Evolutionary conservation across 2,888 invertebrate genomes (phyloP), one percentile per base, ranked within the genome.

Genomic region (Lycocerus yunnanus): DNA sequence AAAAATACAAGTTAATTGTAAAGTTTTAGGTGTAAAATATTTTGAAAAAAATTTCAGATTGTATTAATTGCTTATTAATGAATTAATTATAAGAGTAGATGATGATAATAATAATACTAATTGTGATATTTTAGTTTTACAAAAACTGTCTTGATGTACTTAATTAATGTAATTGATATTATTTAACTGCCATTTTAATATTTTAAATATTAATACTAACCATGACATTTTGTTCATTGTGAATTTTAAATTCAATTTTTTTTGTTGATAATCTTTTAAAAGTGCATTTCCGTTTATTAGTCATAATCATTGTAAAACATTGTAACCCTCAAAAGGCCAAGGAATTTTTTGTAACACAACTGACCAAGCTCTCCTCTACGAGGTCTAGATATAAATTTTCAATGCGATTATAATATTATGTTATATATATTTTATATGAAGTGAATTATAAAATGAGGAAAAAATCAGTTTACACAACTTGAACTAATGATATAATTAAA

Each of bases 121-220:
- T 71, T 75, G 75, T 75, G 75, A 75, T 75, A 75, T 71, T 75
- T 75, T 72, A 66, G 27, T 69, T 72, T 69, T 72, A 61, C 24
- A 61, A 15, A 61, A 61, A 61, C 61, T 61, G 60, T 60, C 15
- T 61, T 61, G 27, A 43, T 43, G 27, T 43, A 43, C 27, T 43
- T 43, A 43, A 43, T 43, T 43, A 43, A 43, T 43, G 27, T 43
- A 43, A 43, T 43, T 43, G 27, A 43, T 43, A 43, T 43, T 43
- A 43, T 13, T 43, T 43, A 43, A 43, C 27, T 43, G 27, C 27
- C 27, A 43, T 43, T 43, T 13, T 43, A 43, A 43, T 43, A 43
- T 43, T 43, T 43, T 43, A 43, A 27, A 27, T 27, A 27, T 27
- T 27, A 27, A 27, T 4, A 4, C n/a, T 43, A 43, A 43, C 27